phyloP scores from a whole-genome alignment of 2,797 vertebrate genomes.

The Pangasius krempfi region DNA sequence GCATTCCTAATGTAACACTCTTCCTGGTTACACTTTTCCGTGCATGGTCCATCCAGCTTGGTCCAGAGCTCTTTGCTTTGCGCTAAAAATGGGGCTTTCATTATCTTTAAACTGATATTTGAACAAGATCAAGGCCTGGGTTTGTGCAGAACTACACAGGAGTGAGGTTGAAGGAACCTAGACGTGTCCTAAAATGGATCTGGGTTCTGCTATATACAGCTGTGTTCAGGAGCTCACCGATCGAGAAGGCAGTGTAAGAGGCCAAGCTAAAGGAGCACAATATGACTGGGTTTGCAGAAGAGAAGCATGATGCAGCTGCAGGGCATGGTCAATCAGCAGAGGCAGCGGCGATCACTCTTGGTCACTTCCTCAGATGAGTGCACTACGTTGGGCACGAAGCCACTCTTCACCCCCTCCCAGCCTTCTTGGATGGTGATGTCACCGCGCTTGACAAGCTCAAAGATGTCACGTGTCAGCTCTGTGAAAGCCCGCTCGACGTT shows the following conservation, averaged over 20 bases:
- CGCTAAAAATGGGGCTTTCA: not conserved
- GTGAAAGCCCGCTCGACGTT: conserved; percentile 99
- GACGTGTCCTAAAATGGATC: conserved; percentile 36
- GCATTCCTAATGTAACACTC: conserved; percentile 28
- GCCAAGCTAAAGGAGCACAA: conserved; percentile 53
- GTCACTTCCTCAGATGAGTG: conserved; percentile 98
- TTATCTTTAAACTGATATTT: conserved; percentile 15
- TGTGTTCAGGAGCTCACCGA: conserved; percentile 35
- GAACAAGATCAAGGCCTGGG: conserved; percentile 17
- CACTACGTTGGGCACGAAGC: conserved; percentile 96
- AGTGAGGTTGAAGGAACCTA: conserved; percentile 12
- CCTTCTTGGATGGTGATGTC: conserved; percentile 98
- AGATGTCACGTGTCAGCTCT: conserved; percentile 96
- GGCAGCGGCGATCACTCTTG: conserved; percentile 95
- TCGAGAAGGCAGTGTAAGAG: conserved; percentile 38
- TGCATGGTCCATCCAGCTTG: conserved; percentile 29
- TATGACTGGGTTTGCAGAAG: conserved; percentile 50
- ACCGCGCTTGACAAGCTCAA: conserved; percentile 92
- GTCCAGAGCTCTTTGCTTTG: conserved; percentile 26
- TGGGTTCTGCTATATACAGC: conserved; percentile 38
- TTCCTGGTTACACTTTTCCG: conserved; percentile 13
- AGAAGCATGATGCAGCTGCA: conserved; percentile 40
- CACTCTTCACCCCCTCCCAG: conserved; percentile 99
- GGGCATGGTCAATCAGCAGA: conserved; percentile 83
- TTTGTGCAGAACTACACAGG: conserved; percentile 24